A percentile compares a stretch with the other conserved stretches of the same genome.
These are phyloP conservation scores for Pitangus sulphuratus DNA, from an alignment of 2,797 vertebrate species.

Conservation along the genomic window DNA sequence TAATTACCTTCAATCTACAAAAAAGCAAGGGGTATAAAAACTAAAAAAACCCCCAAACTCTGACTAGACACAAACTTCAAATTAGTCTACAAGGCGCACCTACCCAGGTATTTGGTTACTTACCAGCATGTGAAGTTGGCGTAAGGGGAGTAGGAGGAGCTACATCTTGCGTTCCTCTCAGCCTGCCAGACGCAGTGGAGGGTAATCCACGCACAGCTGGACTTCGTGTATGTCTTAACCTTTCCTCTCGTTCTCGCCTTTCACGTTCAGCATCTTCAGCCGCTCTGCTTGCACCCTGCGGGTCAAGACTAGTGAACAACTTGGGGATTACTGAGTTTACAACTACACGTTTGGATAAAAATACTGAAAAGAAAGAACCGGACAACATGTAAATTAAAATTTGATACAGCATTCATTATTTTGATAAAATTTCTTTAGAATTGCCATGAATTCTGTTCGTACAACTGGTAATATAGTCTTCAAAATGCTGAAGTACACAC, in stretches of 20 bases:
- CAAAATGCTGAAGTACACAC: neutral
- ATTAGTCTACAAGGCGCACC: neutral
- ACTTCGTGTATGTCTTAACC: slow-evolving; percentile 88
- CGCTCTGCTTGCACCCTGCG: slow-evolving; percentile 90
- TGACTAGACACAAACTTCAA: neutral
- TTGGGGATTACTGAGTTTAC: neutral
- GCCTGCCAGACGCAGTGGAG: slow-evolving; percentile 88
- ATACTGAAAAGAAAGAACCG: neutral
- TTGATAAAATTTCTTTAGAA: neutral
- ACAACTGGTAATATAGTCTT: neutral
- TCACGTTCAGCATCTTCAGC: slow-evolving; percentile 91
- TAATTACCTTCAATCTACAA: neutral
- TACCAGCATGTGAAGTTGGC: slow-evolving; percentile 92
- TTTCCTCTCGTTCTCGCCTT: slow-evolving; percentile 90
- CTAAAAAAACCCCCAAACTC: neutral
- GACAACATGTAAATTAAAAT: neutral
- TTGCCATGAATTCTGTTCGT: neutral
- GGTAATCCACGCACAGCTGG: slow-evolving; percentile 86
- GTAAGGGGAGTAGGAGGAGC: slow-evolving; percentile 89
- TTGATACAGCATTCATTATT: neutral
- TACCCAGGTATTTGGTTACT: neutral
- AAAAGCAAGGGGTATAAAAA: neutral
- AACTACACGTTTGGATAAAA: neutral
- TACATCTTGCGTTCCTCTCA: slow-evolving; percentile 87
- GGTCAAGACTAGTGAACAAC: slow-evolving; percentile 29